Conservation (phyloP, 1,140 invertebrate genomes). For the Dinothrombium tinctorium region DNA sequence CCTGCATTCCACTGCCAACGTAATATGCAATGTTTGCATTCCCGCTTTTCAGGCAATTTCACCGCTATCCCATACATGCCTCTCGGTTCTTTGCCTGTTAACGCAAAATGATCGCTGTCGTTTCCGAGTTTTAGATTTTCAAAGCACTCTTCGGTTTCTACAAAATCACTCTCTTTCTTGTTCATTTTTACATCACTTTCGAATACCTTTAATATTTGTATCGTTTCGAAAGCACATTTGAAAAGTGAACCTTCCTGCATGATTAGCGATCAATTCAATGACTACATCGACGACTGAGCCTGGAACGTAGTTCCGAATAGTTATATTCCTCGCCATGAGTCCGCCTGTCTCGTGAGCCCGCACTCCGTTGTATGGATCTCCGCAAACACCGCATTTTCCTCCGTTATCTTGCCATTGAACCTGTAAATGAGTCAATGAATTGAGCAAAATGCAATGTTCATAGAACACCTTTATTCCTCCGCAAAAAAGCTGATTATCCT, state of each 20-base stretch:
- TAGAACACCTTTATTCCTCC: constrained; percentile 54
- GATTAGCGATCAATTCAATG: constrained; percentile 17
- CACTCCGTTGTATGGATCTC: constrained; percentile 47
- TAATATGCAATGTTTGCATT: constrained; percentile 19
- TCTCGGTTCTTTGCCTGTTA: constrained; percentile 5
- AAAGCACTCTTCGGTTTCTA: constrained; percentile 21
- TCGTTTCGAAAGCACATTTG: constrained; percentile 63
- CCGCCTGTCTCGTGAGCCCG: constrained; percentile 68
- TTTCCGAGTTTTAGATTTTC: constrained; percentile 20
- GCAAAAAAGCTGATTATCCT: constrained; percentile 60
- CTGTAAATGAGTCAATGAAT: constrained; percentile 12
- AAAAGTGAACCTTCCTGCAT: constrained; percentile 43
- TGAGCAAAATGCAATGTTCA: background rate
- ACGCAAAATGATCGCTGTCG: constrained; percentile 12
- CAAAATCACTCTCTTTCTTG: background rate
- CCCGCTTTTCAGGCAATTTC: constrained; percentile 16
- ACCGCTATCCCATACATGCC: constrained; percentile 14
- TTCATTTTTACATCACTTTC: background rate
- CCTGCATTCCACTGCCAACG: constrained; percentile 22
- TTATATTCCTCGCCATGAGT: constrained; percentile 51
- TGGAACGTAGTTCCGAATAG: constrained; percentile 46
- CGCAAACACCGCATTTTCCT: constrained; percentile 65
- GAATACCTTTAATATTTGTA: constrained; percentile 33
- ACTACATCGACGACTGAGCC: constrained; percentile 37
- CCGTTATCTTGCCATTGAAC: constrained; percentile 58